A percentile compares a stretch with the other conserved stretches of the same genome.
phyloP scores from a whole-genome alignment of 1,140 invertebrate genomes.

The Heliconius hermathena region DNA sequence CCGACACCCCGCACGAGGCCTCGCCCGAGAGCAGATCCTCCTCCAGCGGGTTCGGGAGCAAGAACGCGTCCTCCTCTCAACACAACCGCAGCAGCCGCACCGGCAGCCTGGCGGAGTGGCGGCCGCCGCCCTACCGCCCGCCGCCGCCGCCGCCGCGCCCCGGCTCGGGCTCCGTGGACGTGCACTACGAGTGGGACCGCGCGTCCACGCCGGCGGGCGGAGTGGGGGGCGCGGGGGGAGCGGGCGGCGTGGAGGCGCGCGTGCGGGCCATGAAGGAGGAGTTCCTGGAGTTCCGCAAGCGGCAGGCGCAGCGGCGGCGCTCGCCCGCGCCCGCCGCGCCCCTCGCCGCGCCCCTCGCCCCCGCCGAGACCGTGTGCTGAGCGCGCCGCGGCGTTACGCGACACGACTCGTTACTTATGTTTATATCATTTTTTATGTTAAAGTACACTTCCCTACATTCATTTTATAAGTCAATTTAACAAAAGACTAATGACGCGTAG shows the following conservation, averaged over 20 bases:
- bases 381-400: constrained; percentile 16
- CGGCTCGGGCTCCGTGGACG: constrained; percentile 90
- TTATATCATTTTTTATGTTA: constrained; percentile 15
- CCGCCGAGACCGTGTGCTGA: constrained; percentile 66
- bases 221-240: constrained; percentile 47
- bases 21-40: constrained; percentile 93
- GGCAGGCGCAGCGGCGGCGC: constrained; percentile 89
- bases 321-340: constrained; percentile 84
- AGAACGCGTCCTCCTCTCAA: constrained; percentile 90
- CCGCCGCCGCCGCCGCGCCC: constrained; percentile 84
- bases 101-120: constrained; percentile 88
- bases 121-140: constrained; percentile 88
- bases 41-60: constrained; percentile 94
- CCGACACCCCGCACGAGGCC: constrained; percentile 86
- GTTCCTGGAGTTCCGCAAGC: constrained; percentile 94
- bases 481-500: constrained; percentile 35
- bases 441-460: constrained; percentile 34
- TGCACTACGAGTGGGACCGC: constrained; percentile 96
- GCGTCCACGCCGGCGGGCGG: constrained; percentile 79
- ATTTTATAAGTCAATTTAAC: constrained; percentile 40
- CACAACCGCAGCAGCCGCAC: constrained; percentile 87
- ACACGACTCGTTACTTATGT: constrained; percentile 2
- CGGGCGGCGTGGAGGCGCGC: constrained; percentile 90
- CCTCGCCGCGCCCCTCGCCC: constrained; percentile 63
- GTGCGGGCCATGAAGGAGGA: constrained; percentile 97